A percentile compares a stretch with the other conserved stretches of the same genome.
phyloP scores from a whole-genome alignment of 2,113 vertebrate species.

The Platysternon megacephalum region DNA sequence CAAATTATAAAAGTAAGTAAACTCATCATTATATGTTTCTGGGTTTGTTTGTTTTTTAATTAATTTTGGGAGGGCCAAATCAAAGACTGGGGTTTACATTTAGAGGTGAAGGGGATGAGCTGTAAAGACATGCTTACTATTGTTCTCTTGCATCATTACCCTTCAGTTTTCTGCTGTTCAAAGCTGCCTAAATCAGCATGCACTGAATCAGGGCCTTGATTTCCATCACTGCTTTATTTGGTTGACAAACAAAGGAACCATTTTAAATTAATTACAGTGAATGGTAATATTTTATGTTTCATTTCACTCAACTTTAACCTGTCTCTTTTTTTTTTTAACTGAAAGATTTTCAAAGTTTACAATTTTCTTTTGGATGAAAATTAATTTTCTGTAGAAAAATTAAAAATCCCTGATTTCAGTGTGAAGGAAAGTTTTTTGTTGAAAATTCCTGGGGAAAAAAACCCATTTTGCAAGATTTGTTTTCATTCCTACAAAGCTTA shows the following conservation, averaged over 20 bases:
- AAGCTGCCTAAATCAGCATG: background rate
- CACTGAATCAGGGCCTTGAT: background rate
- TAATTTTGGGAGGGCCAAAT: background rate
- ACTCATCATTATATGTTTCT: background rate
- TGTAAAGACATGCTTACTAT: background rate
- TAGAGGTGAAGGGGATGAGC: background rate
- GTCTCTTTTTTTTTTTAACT: background rate
- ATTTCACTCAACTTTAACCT: background rate
- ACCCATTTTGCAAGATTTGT: background rate
- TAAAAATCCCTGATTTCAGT: background rate
- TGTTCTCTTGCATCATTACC: background rate
- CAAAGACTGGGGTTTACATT: background rate
- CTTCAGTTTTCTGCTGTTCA: background rate
- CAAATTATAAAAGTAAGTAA: background rate
- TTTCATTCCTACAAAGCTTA: background rate
- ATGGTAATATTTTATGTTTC: background rate
- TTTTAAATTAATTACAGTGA: background rate
- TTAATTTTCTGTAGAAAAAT: background rate
- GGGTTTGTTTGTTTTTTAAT: too few relatives aligned
- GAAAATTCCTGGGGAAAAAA: too few relatives aligned
- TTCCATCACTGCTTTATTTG: background rate
- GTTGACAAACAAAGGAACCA: background rate
- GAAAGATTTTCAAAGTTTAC: background rate
- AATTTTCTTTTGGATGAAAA: background rate
- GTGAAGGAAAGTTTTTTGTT: background rate